Evolutionary conservation across 2,888 invertebrate genomes (phyloP), one percentile per base, ranked within the genome.

Genomic region (Rhagium mordax): DNA sequence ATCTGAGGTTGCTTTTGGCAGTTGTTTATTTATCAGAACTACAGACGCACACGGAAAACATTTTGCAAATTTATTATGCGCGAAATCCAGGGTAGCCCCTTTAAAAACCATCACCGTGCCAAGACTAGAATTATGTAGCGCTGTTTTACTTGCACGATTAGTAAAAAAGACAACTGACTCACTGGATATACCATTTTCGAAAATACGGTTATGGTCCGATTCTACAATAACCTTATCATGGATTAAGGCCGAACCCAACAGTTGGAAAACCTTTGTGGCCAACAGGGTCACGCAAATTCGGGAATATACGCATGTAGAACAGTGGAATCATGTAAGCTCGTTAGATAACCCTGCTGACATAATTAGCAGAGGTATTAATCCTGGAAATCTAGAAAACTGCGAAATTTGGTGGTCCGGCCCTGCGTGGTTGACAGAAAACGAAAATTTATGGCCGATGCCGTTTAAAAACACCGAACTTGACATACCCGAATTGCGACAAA

Each of bases 51-150:
- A 69, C 7, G 59, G 66, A 7, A 29, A 15, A 21, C 10, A 21
- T 20, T n/a, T 15, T n/a, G 13, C 33, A 5, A 49, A 10, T 47
- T 57, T 77, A 15, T 29, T 77, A 33, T 78, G 78, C 33, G 61
- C 73, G 3, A 77, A 78, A 61, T 61, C 66, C 8, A 59, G 64
- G 16, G 71, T 77, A 16, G 72, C 76, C 18, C 76, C 78, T 13
- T 24, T 78, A 51, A 78, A 77, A 64, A 51, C 47, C 5, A 55
- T 74, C n/a, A 57, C 73, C 3, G 20, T 78, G 4, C 76, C 76
- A 0, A 21, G 71, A 3, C 51, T 78, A 27, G 78, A 78, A 64
- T 57, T 78, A n/a, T 73, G 60, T 51, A 71, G 62, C 27, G 72
- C 64, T 65, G 51, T 48, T 18, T 6, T 72, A 53, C 29, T 68